phyloP scores from a whole-genome alignment of 2,797 vertebrate genomes.

The Enteromius thamalakanensis region DNA sequence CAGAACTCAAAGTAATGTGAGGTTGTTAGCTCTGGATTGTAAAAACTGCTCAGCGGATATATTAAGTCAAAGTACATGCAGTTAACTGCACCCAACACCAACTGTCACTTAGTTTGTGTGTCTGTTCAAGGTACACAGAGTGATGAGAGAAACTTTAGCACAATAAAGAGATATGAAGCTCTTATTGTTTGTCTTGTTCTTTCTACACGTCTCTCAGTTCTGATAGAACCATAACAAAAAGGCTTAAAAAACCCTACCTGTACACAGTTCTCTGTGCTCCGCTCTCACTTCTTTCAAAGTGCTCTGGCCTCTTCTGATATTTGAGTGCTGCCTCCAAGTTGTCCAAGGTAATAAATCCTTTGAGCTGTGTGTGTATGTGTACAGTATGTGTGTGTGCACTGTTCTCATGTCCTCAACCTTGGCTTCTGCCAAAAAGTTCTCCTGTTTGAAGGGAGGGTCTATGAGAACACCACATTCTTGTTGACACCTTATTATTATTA shows the following conservation, averaged over 20 bases:
- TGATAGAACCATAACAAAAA: constrained; percentile 29
- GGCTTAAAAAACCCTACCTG: constrained; percentile 73
- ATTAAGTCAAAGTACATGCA: constrained; percentile 24
- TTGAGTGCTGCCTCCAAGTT: constrained; percentile 68
- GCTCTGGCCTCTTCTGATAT: constrained; percentile 68
- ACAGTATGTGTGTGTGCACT: constrained; percentile 48
- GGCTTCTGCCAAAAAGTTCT: constrained; percentile 70
- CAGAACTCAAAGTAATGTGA: constrained; percentile 32
- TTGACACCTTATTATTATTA: constrained; percentile 44
- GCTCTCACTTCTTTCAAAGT: constrained; percentile 68
- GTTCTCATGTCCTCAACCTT: constrained; percentile 66
- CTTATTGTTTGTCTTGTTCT: constrained; percentile 37
- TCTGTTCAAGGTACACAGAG: constrained; percentile 30
- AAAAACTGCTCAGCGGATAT: constrained; percentile 22
- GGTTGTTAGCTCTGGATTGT: constrained; percentile 31
- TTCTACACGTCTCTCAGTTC: constrained; percentile 17
- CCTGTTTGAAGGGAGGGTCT: constrained; percentile 64
- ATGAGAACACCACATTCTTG: constrained; percentile 34
- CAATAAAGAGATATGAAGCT: constrained; percentile 13
- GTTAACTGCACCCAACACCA: not conserved
- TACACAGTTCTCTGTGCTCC: constrained; percentile 66
- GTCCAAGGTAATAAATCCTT: constrained; percentile 79
- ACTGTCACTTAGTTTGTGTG: not conserved
- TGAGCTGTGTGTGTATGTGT: constrained; percentile 59
- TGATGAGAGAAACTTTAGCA: not conserved